Percentiles rank a stretch among this genome's conserved stretches.
These are phyloP conservation scores for Mionectes olivaceus DNA, from an alignment of 2,797 vertebrate genomes.

Conservation along the genomic window DNA sequence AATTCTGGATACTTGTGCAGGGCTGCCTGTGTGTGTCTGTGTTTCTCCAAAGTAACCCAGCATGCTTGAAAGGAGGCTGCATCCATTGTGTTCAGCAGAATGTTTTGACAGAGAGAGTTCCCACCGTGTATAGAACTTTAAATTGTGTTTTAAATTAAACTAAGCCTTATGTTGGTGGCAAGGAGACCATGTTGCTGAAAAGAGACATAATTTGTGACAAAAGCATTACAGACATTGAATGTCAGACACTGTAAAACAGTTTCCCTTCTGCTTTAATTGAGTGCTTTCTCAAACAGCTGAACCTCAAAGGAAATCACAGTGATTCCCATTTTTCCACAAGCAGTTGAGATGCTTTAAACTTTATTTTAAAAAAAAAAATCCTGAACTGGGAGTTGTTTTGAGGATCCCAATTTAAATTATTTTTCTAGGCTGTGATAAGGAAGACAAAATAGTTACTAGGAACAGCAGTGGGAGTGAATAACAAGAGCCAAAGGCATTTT, in stretches of 20 bases:
- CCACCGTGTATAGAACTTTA: slow-evolving; percentile 51
- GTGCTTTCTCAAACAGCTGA: slow-evolving; percentile 48
- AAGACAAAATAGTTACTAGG: background rate
- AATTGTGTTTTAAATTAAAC: slow-evolving; percentile 70
- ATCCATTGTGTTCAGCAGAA: slow-evolving; percentile 42
- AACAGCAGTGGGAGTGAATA: background rate
- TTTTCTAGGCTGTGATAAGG: background rate
- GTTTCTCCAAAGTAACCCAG: background rate
- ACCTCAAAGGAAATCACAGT: slow-evolving; percentile 18
- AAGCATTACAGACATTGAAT: background rate
- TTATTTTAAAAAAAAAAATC: background rate
- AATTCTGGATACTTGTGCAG: background rate
- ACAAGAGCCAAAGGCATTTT: background rate
- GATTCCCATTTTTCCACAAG: slow-evolving; percentile 30
- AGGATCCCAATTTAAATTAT: background rate
- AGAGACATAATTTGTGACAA: slow-evolving; percentile 56
- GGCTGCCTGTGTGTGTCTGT: background rate
- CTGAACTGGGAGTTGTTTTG: background rate
- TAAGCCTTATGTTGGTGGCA: slow-evolving; percentile 45
- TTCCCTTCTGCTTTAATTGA: slow-evolving; percentile 64
- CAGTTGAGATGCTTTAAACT: slow-evolving; percentile 2
- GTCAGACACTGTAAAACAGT: slow-evolving; percentile 31
- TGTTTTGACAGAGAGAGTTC: slow-evolving; percentile 58
- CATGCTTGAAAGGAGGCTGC: slow-evolving; percentile 7
- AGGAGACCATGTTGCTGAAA: slow-evolving; percentile 63